Base-by-base conservation (phyloP, 2,888 invertebrate genomes). In the Acleris sparsana region DNA sequence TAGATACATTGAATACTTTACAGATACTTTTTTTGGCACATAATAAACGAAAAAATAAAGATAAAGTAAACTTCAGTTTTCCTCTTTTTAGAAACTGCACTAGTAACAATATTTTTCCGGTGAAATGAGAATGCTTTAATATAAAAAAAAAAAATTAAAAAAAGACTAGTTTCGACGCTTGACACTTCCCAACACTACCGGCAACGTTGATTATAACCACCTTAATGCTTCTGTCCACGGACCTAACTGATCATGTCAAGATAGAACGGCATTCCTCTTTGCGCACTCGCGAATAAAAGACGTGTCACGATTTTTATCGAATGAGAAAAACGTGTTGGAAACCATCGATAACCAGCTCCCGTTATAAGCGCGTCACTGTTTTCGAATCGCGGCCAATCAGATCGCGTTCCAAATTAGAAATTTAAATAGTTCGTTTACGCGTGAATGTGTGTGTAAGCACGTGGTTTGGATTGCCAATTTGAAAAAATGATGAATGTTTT, bases 401-500 rank as follows among this genome's bases (percentile, higher is more conserved):
- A 17, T 53, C 66, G 68, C 63, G 63, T 66, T 62, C 62, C 46
- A 66, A 60, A 69, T 72, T 69, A 55, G 56, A 66, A 53, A 25
- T 57, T 58, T 53, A 46, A 67, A 60, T 44, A 63, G 44, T 39
- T 62, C 68, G 39, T 68, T 69, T 67, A 53, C 57, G 69, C 53
- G 62, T 65, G 46, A 51, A 58, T 74, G 73, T 75, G 74, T 69
- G 64, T 43, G 70, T 70, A 74, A 72, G 64, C 78, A 77, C 73
- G 78, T 73, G 70, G 74, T 72, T 13, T 3, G 39, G 13, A 66
- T 67, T 44, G 70, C 22, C 61, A 43, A 62, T 69, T 74, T 65
- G 71, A 67, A 70, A 84, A 82, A 75, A 87, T 87, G 87, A 70
- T 83, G 77, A 74, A 80, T 75, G 77, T 75, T 71, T 73, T 69